Conservation (phyloP, 2,888 invertebrate species). For the Pseudanteris insignis region DNA sequence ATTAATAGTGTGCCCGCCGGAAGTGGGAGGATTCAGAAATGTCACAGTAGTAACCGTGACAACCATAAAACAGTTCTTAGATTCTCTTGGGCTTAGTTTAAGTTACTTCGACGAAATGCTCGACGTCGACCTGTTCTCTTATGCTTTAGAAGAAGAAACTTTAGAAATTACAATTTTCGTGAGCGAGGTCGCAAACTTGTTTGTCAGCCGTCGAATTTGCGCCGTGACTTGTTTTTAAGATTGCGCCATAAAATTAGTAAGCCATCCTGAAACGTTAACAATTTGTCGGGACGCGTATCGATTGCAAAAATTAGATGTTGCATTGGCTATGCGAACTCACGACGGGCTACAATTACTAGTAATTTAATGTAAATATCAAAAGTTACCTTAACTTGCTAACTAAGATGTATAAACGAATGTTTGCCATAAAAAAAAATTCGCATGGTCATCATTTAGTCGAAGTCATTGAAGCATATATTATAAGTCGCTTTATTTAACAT, state of each 20-base stretch:
- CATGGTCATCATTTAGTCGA: too few relatives aligned
- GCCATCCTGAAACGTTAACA: conserved; percentile 16
- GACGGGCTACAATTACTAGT: too few relatives aligned
- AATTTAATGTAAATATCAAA: too few relatives aligned
- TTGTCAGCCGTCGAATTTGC: conserved; percentile 15
- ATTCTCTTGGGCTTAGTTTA: too few relatives aligned
- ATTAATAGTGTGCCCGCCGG: conserved; percentile 42
- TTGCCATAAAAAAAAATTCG: too few relatives aligned
- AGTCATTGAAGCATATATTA: too few relatives aligned
- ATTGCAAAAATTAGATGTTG: conserved; percentile 21
- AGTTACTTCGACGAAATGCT: conserved; percentile 37
- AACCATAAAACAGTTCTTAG: conserved; percentile 43
- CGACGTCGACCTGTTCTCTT: conserved; percentile 28
- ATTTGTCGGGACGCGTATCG: not conserved
- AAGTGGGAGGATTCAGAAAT: conserved; percentile 22
- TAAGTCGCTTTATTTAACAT: too few relatives aligned
- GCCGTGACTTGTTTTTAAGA: conserved; percentile 12
- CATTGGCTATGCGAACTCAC: too few relatives aligned
- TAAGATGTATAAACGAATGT: too few relatives aligned
- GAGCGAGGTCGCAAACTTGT: too few relatives aligned
- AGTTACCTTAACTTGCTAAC: too few relatives aligned
- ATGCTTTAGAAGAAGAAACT: conserved; percentile 38
- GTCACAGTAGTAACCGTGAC: conserved; percentile 34
- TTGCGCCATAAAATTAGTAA: conserved; percentile 7
- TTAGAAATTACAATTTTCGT: conserved; percentile 41